Evolutionary conservation across 2,888 invertebrate genomes (phyloP).

Genomic region (Meganola albula): DNA sequence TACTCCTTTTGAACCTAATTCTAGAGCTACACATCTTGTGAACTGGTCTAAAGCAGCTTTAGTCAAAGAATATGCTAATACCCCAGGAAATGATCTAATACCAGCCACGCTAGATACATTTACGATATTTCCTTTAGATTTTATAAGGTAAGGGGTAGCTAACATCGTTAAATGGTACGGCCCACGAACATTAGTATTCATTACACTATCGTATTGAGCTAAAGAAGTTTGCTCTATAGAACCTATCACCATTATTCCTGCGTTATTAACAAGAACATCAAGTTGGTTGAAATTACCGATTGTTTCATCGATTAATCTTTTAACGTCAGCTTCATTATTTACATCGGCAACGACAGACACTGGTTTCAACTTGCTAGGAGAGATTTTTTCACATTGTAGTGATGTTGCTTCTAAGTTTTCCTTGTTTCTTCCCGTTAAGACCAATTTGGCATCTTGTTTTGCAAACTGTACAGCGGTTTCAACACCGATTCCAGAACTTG

Average conservation of each 20-base stretch:
- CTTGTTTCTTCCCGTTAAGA: slow-evolving; percentile 80
- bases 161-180: slow-evolving; percentile 86
- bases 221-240: slow-evolving; percentile 86
- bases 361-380: slow-evolving; percentile 47
- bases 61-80: slow-evolving; percentile 90
- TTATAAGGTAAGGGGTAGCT: slow-evolving; percentile 86
- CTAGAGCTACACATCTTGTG: slow-evolving; percentile 90
- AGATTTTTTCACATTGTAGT: slow-evolving; percentile 60
- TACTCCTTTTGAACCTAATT: slow-evolving; percentile 83
- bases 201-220: slow-evolving; percentile 87
- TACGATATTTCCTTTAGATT: slow-evolving; percentile 88
- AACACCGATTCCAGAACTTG: slow-evolving; percentile 83
- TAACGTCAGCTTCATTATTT: slow-evolving; percentile 80
- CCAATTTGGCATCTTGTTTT: slow-evolving; percentile 76
- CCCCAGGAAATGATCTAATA: slow-evolving; percentile 86
- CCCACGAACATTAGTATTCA: slow-evolving; percentile 88
- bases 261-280: slow-evolving; percentile 88
- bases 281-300: slow-evolving; percentile 80
- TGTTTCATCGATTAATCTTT: slow-evolving; percentile 79
- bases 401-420: slow-evolving; percentile 80
- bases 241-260: slow-evolving; percentile 85
- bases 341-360: slow-evolving; percentile 77
- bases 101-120: slow-evolving; percentile 95
- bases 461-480: slow-evolving; percentile 81
- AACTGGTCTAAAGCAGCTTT: slow-evolving; percentile 95